These are phyloP conservation scores for Archocentrus centrarchus DNA, from an alignment of 2,113 vertebrate genomes.

Conservation along the genomic window DNA sequence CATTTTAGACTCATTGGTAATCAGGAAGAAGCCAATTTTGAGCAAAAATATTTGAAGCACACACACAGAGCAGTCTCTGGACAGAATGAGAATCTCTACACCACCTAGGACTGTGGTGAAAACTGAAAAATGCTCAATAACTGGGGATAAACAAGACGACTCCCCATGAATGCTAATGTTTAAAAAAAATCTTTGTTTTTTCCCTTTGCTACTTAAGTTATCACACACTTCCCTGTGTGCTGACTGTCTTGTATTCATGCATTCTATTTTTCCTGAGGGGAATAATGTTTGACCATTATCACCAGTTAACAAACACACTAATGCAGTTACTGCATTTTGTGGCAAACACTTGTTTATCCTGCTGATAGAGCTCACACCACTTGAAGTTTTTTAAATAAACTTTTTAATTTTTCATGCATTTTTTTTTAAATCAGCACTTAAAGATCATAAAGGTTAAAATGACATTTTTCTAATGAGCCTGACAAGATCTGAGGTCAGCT, in stretches of 20 bases:
- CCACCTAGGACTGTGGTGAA: conserved; percentile 12
- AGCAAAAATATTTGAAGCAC: conserved; percentile 35
- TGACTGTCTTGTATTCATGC: background rate
- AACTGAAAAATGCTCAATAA: conserved; percentile 28
- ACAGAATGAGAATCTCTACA: conserved; percentile 11
- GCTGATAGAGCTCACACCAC: background rate
- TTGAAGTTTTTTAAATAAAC: background rate
- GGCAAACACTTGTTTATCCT: background rate
- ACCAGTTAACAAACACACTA: background rate
- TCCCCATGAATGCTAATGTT: conserved; percentile 23
- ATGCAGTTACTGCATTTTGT: background rate
- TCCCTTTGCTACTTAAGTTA: background rate
- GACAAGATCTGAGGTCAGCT: conserved; percentile 13
- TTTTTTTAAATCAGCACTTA: background rate
- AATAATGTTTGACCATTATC: background rate
- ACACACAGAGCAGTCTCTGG: conserved; percentile 29
- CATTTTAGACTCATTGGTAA: conserved; percentile 34
- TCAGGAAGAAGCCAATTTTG: conserved; percentile 23
- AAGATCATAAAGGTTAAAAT: conserved; percentile 40
- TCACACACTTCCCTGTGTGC: background rate
- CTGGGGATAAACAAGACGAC: background rate
- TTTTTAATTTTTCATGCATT: background rate
- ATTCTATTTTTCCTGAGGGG: conserved; percentile 10
- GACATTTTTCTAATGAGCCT: background rate
- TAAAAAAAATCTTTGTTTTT: background rate